Conservation (phyloP, 2,797 vertebrate species). For the Catostomus latipinnis region DNA sequence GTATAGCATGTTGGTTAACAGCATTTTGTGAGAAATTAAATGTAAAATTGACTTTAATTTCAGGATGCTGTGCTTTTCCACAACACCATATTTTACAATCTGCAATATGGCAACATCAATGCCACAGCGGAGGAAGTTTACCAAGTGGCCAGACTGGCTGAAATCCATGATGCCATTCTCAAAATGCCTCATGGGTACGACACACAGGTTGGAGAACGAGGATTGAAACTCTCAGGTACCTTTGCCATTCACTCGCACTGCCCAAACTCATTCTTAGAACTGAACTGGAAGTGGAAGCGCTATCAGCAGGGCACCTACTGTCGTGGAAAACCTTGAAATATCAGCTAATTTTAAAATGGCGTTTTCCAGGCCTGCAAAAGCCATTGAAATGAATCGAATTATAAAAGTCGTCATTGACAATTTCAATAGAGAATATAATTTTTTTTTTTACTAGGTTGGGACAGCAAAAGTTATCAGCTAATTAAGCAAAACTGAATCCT, state of each 20-base stretch:
- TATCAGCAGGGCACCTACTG: too few species aligned
- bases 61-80: slow-evolving; percentile 98
- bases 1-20: not conserved
- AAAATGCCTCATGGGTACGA: slow-evolving; percentile 93
- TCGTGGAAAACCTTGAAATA: too few species aligned
- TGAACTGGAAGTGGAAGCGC: too few species aligned
- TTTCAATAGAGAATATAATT: too few species aligned
- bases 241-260: not conserved
- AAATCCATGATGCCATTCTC: slow-evolving; percentile 92
- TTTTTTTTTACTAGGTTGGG: too few species aligned
- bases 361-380: too few species aligned
- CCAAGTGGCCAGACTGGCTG: slow-evolving; percentile 87
- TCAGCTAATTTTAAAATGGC: too few species aligned
- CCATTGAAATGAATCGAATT: too few species aligned
- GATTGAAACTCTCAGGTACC: slow-evolving; percentile 96
- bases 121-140: slow-evolving; percentile 87
- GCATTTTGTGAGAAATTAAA: not conserved
- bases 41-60: slow-evolving; percentile 5
- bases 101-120: slow-evolving; percentile 91
- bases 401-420: too few species aligned
- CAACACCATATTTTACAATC: slow-evolving; percentile 96
- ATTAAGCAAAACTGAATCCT: too few species aligned
- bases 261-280: not conserved
- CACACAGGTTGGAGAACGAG: slow-evolving; percentile 96
- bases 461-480: too few species aligned